A percentile compares a stretch with the other conserved stretches of the same genome.
These are phyloP conservation scores for Polypterus senegalus DNA, from an alignment of 2,113 vertebrate species.

Conservation along the genomic window DNA sequence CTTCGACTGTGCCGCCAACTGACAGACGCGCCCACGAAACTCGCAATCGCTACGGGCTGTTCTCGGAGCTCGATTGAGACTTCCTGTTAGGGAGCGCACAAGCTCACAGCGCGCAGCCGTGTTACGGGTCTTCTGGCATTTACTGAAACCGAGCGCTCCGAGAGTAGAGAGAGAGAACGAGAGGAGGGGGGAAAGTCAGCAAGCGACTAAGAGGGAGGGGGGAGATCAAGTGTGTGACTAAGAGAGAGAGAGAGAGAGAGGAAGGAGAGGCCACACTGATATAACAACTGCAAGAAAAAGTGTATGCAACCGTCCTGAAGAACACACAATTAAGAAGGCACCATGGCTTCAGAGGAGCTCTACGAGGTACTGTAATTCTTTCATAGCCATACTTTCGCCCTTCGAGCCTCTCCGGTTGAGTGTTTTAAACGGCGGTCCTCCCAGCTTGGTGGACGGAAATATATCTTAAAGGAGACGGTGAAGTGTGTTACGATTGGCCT, in stretches of 20 bases:
- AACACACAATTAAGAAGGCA: slow-evolving; percentile 27
- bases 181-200: slow-evolving; percentile 18
- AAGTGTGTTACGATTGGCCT: slow-evolving; percentile 31
- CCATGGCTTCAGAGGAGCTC: slow-evolving; percentile 65
- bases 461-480: slow-evolving; percentile 31
- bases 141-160: slow-evolving; percentile 19
- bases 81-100: slow-evolving; percentile 10
- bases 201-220: slow-evolving; percentile 6
- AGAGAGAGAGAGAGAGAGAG: slow-evolving; percentile 23
- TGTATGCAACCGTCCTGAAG: slow-evolving; percentile 28
- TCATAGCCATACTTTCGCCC: slow-evolving; percentile 13
- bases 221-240: slow-evolving; percentile 27
- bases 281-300: slow-evolving; percentile 56
- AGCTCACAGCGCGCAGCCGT: slow-evolving; percentile 9
- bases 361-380: slow-evolving; percentile 48
- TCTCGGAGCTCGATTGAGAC: slow-evolving; percentile 18
- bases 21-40: not conserved
- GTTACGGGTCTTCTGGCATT: slow-evolving; percentile 20
- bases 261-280: slow-evolving; percentile 39
- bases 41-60: not conserved
- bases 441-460: slow-evolving; percentile 40
- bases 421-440: slow-evolving; percentile 13
- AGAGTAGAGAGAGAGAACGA: slow-evolving; percentile 18
- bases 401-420: slow-evolving; percentile 18
- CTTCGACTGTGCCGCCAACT: no score